Evolutionary conservation across 2,888 invertebrate genomes (phyloP), one percentile per base, ranked within the genome.

Genomic region (Caenorhabditis zanzibari): DNA sequence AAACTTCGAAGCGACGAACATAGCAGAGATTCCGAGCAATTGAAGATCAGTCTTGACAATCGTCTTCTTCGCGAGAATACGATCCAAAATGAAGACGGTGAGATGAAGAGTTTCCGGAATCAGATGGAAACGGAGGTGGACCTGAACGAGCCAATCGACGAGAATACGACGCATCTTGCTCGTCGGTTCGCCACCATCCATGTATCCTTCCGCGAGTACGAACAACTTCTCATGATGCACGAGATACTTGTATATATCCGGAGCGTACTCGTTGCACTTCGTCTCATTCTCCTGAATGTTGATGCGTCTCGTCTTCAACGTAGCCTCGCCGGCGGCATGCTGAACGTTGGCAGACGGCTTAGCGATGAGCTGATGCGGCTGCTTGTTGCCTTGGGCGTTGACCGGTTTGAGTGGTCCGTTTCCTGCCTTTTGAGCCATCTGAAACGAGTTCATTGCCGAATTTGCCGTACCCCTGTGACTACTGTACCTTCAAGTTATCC

Each of bases 1-100:
- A 91, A 96, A 97, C 93, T 98, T 98, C 91, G 95, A 95, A 0
- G 98, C 97, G 72, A 97, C 95, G 90, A 96, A 95, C 95, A 95
- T 86, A 95, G 94, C 71, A 10, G 86, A 61, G 56, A 85, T 76
- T n/a, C 86, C 87, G 32, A 87, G 85, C 14, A 89, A 79, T 47
- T 89, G 89, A 22, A 89, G 85, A 10, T 88, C 86, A 2, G 74
- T 32, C 76, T 88, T 89, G 5, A 72, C 68, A 7, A 86, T 76
- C 14, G 66, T 66, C 59, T 83, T 84, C 90, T 95, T 95, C 95
- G 96, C 95, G 87, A 98, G 94, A 93, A 96, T 97, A 92, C 96
- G 94, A 93, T 98, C 98, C 89, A 97, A 94, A 22, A 97, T 95
- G 87, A 95, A 95, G 72, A 97, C 95, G 74, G 96, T 95, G 91